Base-by-base conservation (phyloP, 2,797 vertebrate genomes). In the Acanthis flammea region DNA sequence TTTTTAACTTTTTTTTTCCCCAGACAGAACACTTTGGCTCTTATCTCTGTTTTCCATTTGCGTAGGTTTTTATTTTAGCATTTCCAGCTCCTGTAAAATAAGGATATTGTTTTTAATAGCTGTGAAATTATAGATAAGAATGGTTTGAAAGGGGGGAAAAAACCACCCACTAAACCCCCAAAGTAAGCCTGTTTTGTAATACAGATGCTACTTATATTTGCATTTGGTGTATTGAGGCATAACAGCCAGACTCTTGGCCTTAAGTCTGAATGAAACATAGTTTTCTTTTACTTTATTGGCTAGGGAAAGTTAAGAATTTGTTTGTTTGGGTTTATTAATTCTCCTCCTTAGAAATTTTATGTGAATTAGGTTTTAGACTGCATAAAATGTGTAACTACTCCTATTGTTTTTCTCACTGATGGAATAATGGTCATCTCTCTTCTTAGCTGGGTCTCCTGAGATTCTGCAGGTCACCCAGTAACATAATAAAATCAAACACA, bases 351-450 rank as follows among this genome's bases (percentile, higher is more conserved):
- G 81, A 94, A 90, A 42, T 60, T 74, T 35, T 37, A 0, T n/a
- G 39, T 58, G 23, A 80, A 68, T 77, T 61, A 58, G 60, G 41
- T 51, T 51, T 89, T 85, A 77, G 76, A 47, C 35, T 60, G 47
- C 42, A n/a, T 71, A 19, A 89, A 82, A 39, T 3, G 2, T 77
- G 22, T 91, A 88, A 91, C 72, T 91, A 7, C 61, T 51, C 17
- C 51, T 85, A 95, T 16, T 96, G 95, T 95, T 95, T 95, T 93
- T 57, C 65, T 83, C 41, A 31, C 57, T 91, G 87, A 81, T 70
- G 61, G 82, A 93, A 62, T 94, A 86, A 88, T 66, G 89, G 72
- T 92, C 72, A 68, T 89, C n/a, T 91, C 35, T 89, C 44, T 27
- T 55, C 70, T 87, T 74, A 87, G 77, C 47, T 16, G 10, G 10